A percentile compares a stretch with the other conserved stretches of the same genome.
Conservation (phyloP, 2,888 invertebrate species). For the Drosophila rellima region DNA sequence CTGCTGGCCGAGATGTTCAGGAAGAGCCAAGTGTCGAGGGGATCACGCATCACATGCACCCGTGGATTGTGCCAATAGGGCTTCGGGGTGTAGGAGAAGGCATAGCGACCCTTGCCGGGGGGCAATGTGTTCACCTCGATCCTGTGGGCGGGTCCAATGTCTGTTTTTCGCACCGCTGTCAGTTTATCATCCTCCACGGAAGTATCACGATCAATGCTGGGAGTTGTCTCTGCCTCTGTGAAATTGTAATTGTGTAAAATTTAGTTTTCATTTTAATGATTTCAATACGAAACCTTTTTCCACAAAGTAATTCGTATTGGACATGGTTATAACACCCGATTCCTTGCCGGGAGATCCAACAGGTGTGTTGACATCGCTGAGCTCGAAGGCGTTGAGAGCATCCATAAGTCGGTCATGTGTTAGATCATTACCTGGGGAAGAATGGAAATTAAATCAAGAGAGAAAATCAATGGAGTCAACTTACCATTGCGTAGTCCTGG, state of each 20-base stretch:
- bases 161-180: slow-evolving; percentile 85
- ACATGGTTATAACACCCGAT: slow-evolving; percentile 84
- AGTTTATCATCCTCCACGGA: slow-evolving; percentile 78
- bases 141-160: slow-evolving; percentile 85
- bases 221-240: slow-evolving; percentile 76
- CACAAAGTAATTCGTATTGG: slow-evolving; percentile 83
- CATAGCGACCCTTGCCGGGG: slow-evolving; percentile 95
- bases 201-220: slow-evolving; percentile 55
- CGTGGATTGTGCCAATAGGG: slow-evolving; percentile 93
- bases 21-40: slow-evolving; percentile 93
- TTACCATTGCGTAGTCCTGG: slow-evolving; percentile 89
- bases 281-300: slow-evolving; percentile 67
- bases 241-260: background rate
- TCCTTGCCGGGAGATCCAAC: slow-evolving; percentile 83
- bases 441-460: background rate
- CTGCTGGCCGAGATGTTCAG: slow-evolving; percentile 92
- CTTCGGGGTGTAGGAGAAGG: slow-evolving; percentile 94
- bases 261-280: background rate
- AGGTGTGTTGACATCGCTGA: slow-evolving; percentile 76
- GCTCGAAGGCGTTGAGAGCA: slow-evolving; percentile 80
- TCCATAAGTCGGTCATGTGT: slow-evolving; percentile 79
- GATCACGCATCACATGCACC: slow-evolving; percentile 91
- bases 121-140: slow-evolving; percentile 90
- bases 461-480: too few species aligned
- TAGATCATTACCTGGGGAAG: slow-evolving; percentile 79